phyloP scores from a whole-genome alignment of 2,113 vertebrate species.

The Psephotus haematonotus region DNA sequence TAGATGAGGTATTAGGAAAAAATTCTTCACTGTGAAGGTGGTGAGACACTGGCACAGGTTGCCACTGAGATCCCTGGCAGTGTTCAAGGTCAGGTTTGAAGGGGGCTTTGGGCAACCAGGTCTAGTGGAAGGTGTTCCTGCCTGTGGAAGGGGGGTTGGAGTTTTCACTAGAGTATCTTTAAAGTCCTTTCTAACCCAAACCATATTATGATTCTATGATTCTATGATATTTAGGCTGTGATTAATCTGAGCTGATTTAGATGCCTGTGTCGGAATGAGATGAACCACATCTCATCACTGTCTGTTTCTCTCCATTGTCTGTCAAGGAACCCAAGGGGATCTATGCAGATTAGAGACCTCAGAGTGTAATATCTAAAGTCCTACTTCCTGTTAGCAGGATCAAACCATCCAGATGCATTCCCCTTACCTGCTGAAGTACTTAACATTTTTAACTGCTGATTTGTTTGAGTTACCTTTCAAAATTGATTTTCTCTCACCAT shows the following conservation, averaged over 20 bases:
- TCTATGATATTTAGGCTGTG: not conserved
- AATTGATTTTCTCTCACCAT: not conserved
- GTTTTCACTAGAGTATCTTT: not conserved
- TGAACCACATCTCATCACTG: not conserved
- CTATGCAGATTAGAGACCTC: not conserved
- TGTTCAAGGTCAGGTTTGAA: not conserved
- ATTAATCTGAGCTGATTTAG: not conserved
- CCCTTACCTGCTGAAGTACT: not conserved
- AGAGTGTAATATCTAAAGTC: not conserved
- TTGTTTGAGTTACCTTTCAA: not conserved
- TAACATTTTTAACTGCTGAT: not conserved
- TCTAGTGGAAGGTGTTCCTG: not conserved
- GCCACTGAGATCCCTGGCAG: not conserved
- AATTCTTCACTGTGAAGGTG: not conserved
- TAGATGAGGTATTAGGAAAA: not conserved
- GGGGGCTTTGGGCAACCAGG: not conserved
- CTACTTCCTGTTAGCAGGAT: not conserved
- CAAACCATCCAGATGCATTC: not conserved
- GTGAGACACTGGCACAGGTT: not conserved
- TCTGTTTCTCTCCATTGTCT: not conserved
- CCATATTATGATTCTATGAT: not conserved
- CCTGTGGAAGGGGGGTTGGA: not conserved
- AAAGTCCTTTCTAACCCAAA: not conserved
- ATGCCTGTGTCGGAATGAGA: not conserved
- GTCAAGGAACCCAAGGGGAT: not conserved